Evolutionary conservation across 2,888 invertebrate species (phyloP), one percentile per base, ranked within the genome.

Genomic region (Caenorhabditis sulstoni): DNA sequence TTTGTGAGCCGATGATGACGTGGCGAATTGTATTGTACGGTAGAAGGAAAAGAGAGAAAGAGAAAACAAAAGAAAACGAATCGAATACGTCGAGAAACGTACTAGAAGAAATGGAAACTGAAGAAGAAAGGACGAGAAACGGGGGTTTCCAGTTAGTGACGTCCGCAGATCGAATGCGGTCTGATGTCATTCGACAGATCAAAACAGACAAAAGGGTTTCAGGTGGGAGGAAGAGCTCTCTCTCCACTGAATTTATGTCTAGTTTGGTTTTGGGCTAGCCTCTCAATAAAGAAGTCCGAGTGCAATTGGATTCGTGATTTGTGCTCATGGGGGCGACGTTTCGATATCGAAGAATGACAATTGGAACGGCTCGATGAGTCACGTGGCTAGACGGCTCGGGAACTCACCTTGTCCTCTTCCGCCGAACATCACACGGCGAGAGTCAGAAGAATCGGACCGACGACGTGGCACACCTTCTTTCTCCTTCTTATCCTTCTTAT

Each of bases 1-100:
- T 62, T 41, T 35, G 61, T n/a, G 49, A 16, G 47, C 11, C 5
- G 12, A 0, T 23, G 16, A 44, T 68, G 68, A 59, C 68, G 68
- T 61, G 68, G 68, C 58, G 35, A 35, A 37, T 58, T 44, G 18
- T 22, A 23, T 22, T 14, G 41, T 39, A 16, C n/a, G 16, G 20
- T 20, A 3, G 37, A n/a, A 52, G n/a, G 3, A 23, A 20, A 16
- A 39, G 39, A 37, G 5, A 20, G 3, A 11, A 49, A 16, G 16
- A 18, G 20, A 22, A 49, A 20, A 5, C 9, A 49, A 5, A 50
- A 64, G 20, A 18, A 50, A 8, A 44, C 14, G 47, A 16, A 14
- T 29, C 12, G 35, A 4, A 16, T 16, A 47, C 11, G 39, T 20
- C 9, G 9, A 2, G n/a, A 47, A 14, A 35, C 41, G 39, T 64